phyloP scores from a whole-genome alignment of 2,888 invertebrate genomes.

The Drosophila prolongata region DNA sequence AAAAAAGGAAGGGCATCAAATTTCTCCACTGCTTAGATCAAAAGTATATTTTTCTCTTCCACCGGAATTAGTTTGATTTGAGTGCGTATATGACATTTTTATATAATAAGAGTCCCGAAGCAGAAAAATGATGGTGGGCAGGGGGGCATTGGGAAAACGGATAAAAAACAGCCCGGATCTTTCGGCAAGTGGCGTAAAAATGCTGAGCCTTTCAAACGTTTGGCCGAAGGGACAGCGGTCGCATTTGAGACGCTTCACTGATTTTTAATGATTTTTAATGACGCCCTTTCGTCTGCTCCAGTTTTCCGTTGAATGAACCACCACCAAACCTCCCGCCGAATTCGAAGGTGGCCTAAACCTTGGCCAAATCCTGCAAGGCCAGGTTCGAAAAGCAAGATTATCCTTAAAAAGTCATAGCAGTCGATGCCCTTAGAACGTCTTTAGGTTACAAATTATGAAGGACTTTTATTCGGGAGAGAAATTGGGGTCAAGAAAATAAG shows the following conservation, averaged over 20 bases:
- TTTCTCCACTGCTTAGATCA: background rate
- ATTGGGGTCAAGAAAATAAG: background rate
- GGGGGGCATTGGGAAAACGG: conserved; percentile 7
- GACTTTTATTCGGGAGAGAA: background rate
- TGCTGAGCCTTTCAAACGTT: conserved; percentile 46
- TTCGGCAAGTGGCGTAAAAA: conserved; percentile 28
- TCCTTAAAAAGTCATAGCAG: conserved; percentile 4
- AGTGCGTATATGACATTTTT: conserved; percentile 18
- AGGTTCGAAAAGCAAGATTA: conserved; percentile 2
- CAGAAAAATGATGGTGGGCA: background rate
- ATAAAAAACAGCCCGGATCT: conserved; percentile 16
- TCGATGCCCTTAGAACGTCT: conserved; percentile 7
- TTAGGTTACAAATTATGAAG: background rate
- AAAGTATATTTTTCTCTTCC: background rate
- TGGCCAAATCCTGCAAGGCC: background rate
- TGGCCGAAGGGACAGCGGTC: conserved; percentile 57
- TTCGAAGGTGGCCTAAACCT: conserved; percentile 3
- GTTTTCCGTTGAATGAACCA: background rate
- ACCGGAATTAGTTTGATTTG: conserved; percentile 23
- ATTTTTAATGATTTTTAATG: conserved; percentile 75
- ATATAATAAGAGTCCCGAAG: conserved; percentile 7
- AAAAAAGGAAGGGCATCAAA: background rate
- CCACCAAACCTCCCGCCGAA: background rate
- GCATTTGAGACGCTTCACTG: conserved; percentile 67
- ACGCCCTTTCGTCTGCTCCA: conserved; percentile 22